Evolutionary conservation across 2,888 invertebrate genomes (phyloP).

Genomic region (Eledone cirrhosa): DNA sequence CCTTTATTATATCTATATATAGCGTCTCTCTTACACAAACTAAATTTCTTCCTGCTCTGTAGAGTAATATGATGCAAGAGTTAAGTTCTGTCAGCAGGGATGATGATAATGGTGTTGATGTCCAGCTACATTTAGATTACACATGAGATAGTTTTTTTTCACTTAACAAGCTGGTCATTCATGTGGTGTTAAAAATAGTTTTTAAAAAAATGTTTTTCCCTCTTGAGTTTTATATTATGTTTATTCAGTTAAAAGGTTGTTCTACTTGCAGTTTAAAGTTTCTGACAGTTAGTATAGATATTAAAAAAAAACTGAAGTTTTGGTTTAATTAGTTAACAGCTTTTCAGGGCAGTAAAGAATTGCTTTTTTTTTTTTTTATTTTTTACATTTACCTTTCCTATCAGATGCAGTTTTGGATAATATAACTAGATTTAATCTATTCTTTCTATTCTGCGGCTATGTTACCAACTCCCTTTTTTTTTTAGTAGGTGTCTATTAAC

Average conservation of each 20-base stretch:
- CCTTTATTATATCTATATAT: no score
- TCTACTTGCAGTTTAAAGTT: background rate
- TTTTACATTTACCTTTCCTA: no score
- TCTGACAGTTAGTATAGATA: background rate
- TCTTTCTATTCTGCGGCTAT: background rate
- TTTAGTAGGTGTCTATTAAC: background rate
- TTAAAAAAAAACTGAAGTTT: background rate
- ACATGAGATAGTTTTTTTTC: no score
- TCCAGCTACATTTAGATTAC: no score
- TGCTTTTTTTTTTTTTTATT: background rate
- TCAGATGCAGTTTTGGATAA: background rate
- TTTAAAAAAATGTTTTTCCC: background rate
- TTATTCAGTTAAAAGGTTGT: background rate
- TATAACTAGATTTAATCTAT: background rate
- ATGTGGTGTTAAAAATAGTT: no score
- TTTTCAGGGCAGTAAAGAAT: constrained; percentile 11
- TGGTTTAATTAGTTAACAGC: background rate
- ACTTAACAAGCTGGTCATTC: no score
- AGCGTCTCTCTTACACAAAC: no score
- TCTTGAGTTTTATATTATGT: background rate
- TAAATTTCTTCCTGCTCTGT: no score
- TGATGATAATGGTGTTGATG: no score
- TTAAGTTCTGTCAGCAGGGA: no score
- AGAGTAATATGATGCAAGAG: no score
- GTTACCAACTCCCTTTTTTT: background rate